phyloP scores from a whole-genome alignment of 1,140 invertebrate species.

The Hyles euphorbiae region DNA sequence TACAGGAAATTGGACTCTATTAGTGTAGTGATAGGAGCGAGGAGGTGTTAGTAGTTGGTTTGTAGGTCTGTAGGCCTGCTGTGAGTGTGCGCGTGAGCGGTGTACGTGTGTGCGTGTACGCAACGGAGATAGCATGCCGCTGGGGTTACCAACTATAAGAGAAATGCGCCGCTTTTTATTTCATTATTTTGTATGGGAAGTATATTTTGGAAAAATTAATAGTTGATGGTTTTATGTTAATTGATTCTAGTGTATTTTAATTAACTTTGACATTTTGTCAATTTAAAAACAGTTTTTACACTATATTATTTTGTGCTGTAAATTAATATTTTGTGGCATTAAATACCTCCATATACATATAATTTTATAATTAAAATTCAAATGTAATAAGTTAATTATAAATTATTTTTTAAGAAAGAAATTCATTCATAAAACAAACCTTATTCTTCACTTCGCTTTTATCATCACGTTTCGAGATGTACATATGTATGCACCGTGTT shows the following conservation, averaged over 20 bases:
- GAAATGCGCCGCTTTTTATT: conserved; percentile 56
- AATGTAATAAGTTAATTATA: too few species aligned
- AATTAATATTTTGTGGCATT: neutral
- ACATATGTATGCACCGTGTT: too few species aligned
- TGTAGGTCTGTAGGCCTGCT: conserved; percentile 71
- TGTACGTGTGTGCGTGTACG: conserved; percentile 53
- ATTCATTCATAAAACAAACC: too few species aligned
- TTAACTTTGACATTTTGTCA: neutral
- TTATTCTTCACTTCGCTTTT: too few species aligned
- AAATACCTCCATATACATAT: too few species aligned
- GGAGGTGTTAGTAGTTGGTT: conserved; percentile 44
- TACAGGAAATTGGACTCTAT: conserved; percentile 28
- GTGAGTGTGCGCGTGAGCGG: conserved; percentile 31
- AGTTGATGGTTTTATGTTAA: neutral
- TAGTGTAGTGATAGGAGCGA: conserved; percentile 7
- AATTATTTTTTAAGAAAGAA: too few species aligned
- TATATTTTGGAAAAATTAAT: neutral
- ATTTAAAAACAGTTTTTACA: neutral
- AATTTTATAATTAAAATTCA: too few species aligned
- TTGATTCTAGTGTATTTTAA: neutral
- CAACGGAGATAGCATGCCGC: conserved; percentile 62
- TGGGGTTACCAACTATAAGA: conserved; percentile 47
- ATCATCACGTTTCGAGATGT: too few species aligned
- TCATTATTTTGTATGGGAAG: neutral
- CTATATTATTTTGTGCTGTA: neutral